These are phyloP conservation scores for Drepana arcuata DNA, from an alignment of 1,140 invertebrate species.

Conservation along the genomic window DNA sequence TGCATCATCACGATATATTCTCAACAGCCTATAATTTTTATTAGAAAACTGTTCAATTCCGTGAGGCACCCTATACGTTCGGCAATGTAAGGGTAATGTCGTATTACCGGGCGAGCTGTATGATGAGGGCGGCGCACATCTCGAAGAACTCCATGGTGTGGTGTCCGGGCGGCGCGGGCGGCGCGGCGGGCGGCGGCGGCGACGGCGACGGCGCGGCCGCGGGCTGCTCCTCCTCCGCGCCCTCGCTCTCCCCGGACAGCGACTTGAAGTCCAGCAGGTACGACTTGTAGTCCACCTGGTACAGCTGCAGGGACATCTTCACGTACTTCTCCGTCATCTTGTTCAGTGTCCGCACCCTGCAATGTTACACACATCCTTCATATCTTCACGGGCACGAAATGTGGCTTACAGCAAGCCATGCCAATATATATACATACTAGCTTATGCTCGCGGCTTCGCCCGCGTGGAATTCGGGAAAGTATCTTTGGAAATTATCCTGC, in stretches of 20 bases:
- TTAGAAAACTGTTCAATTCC: too few relatives aligned
- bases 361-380: too few relatives aligned
- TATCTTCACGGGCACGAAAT: too few relatives aligned
- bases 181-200: slow-evolving; percentile 39
- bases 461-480: too few relatives aligned
- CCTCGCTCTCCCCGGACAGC: slow-evolving; percentile 83
- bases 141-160: slow-evolving; percentile 99
- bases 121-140: slow-evolving; percentile 98
- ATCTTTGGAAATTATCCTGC: too few relatives aligned
- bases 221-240: slow-evolving; percentile 76
- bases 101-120: slow-evolving; percentile 92
- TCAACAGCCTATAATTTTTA: too few relatives aligned
- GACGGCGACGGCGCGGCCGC: slow-evolving; percentile 53
- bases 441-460: too few relatives aligned
- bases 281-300: slow-evolving; percentile 98
- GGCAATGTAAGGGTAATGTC: too few relatives aligned
- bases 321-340: slow-evolving; percentile 86
- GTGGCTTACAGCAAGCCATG: too few relatives aligned
- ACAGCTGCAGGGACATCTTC: slow-evolving; percentile 98
- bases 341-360: slow-evolving; percentile 91
- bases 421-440: too few relatives aligned
- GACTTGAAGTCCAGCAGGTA: slow-evolving; percentile 99
- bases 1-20: too few relatives aligned
- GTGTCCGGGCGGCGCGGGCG: slow-evolving; percentile 74
- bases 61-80: too few relatives aligned